Evolutionary conservation across 2,888 invertebrate species (phyloP).

Genomic region (Apotomis turbidana): DNA sequence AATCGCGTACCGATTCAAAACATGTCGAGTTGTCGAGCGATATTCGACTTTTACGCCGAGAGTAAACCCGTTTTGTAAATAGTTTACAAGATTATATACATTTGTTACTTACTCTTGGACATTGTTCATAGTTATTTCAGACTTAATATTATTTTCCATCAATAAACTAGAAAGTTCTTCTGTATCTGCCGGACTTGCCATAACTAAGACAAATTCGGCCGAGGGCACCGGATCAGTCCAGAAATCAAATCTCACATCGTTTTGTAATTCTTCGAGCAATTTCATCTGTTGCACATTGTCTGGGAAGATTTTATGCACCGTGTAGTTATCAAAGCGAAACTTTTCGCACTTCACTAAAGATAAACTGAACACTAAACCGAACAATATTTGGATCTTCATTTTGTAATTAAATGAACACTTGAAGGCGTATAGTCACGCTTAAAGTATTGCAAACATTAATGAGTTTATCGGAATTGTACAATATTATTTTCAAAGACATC

Average conservation of each 20-base stretch:
- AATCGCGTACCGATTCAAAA: too few species aligned
- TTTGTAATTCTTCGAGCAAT: slow-evolving; percentile 75
- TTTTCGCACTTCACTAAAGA: slow-evolving; percentile 51
- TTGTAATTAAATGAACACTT: background rate
- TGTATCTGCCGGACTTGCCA: slow-evolving; percentile 71
- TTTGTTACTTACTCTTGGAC: slow-evolving; percentile 75
- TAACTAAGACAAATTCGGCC: slow-evolving; percentile 67
- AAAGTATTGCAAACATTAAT: slow-evolving; percentile 1
- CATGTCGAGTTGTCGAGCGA: too few species aligned
- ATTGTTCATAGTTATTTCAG: slow-evolving; percentile 72
- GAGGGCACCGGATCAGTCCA: slow-evolving; percentile 67
- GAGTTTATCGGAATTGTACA: slow-evolving; percentile 5
- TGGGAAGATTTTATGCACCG: slow-evolving; percentile 83
- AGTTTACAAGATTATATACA: too few species aligned
- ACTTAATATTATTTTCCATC: slow-evolving; percentile 62
- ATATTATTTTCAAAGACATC: slow-evolving; percentile 4
- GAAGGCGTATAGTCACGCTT: slow-evolving; percentile 11
- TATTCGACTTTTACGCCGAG: too few species aligned
- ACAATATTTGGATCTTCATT: slow-evolving; percentile 12
- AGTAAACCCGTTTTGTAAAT: too few species aligned
- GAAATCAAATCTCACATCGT: slow-evolving; percentile 72
- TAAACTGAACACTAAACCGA: slow-evolving; percentile 1
- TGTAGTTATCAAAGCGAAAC: slow-evolving; percentile 68
- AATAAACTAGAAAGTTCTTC: slow-evolving; percentile 65
- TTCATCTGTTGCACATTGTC: slow-evolving; percentile 73